Evolutionary conservation across 2,888 invertebrate species (phyloP).

Genomic region (Philhelius pedissequus): DNA sequence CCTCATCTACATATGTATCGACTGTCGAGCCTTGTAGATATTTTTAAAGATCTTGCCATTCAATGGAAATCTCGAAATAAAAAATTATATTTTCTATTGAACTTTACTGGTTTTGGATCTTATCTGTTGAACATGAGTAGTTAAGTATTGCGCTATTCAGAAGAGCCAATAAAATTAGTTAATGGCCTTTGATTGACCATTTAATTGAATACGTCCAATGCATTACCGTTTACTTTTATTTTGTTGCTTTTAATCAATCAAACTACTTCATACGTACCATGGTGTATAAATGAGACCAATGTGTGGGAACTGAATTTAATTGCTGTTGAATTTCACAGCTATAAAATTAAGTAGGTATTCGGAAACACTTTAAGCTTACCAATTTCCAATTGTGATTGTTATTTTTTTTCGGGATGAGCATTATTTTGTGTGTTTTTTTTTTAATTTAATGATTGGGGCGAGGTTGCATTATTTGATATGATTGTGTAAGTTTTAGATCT

Average conservation of each 20-base stretch:
- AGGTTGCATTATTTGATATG: background rate
- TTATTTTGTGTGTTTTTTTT: background rate
- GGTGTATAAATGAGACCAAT: too few relatives aligned
- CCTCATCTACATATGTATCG: slow-evolving; percentile 4
- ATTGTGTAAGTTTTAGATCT: background rate
- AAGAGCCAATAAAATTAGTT: slow-evolving; percentile 39
- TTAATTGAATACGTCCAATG: slow-evolving; percentile 48
- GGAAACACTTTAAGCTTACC: slow-evolving; percentile 25
- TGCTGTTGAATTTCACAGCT: slow-evolving; percentile 31
- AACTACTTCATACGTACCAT: background rate
- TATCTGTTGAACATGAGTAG: slow-evolving; percentile 25
- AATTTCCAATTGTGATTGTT: background rate
- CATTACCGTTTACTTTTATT: slow-evolving; percentile 26
- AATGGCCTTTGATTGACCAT: slow-evolving; percentile 59
- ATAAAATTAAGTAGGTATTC: slow-evolving; percentile 5
- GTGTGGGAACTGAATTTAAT: slow-evolving; percentile 44
- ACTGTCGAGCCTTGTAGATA: background rate
- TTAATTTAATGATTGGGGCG: background rate
- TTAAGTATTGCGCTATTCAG: slow-evolving; percentile 13
- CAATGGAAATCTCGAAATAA: slow-evolving; percentile 19
- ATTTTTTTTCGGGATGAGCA: background rate
- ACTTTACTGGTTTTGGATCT: slow-evolving; percentile 41
- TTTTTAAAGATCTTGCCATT: slow-evolving; percentile 19
- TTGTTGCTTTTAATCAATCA: slow-evolving; percentile 25
- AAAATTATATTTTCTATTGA: slow-evolving; percentile 24